Percentiles rank a stretch among this genome's conserved stretches.
Evolutionary conservation across 2,888 invertebrate species (phyloP).

Genomic region (Dromius quadrimaculatus): DNA sequence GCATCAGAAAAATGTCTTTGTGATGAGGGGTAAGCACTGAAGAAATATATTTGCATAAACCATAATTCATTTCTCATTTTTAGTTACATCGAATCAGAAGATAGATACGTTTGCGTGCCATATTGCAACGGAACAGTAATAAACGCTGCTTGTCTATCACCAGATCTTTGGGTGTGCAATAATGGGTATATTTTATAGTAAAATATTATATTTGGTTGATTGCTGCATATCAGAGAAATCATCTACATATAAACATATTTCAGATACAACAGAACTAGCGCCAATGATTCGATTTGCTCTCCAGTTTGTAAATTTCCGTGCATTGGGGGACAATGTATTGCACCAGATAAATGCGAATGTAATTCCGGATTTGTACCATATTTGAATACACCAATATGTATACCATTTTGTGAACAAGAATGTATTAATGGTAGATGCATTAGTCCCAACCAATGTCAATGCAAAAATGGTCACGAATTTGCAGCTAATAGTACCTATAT

Average conservation of each 20-base stretch:
- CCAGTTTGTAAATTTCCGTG: constrained; percentile 54
- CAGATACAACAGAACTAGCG: constrained; percentile 22
- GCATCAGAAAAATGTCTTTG: constrained; percentile 54
- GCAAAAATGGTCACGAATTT: constrained; percentile 57
- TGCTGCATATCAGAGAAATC: constrained; percentile 21
- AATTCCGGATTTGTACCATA: constrained; percentile 56
- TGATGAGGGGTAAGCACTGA: constrained; percentile 37
- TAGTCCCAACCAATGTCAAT: constrained; percentile 71
- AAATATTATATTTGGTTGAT: neutral
- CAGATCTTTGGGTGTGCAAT: constrained; percentile 43
- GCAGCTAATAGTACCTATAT: constrained; percentile 55
- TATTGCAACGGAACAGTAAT: neutral
- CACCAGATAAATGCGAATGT: constrained; percentile 68
- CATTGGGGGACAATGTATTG: constrained; percentile 66
- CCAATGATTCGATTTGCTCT: constrained; percentile 40
- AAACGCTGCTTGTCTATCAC: constrained; percentile 38
- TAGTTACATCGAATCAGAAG: constrained; percentile 15
- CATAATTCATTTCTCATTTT: too few species aligned
- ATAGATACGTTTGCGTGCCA: constrained; percentile 35
- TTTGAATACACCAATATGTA: constrained; percentile 62
- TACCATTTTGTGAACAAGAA: constrained; percentile 71
- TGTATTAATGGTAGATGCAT: constrained; percentile 75
- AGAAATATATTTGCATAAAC: constrained; percentile 6
- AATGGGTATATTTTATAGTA: constrained; percentile 32
- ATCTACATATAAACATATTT: neutral